Evolutionary conservation across 2,888 invertebrate genomes (phyloP).

Genomic region (Ornithoptera priamus): DNA sequence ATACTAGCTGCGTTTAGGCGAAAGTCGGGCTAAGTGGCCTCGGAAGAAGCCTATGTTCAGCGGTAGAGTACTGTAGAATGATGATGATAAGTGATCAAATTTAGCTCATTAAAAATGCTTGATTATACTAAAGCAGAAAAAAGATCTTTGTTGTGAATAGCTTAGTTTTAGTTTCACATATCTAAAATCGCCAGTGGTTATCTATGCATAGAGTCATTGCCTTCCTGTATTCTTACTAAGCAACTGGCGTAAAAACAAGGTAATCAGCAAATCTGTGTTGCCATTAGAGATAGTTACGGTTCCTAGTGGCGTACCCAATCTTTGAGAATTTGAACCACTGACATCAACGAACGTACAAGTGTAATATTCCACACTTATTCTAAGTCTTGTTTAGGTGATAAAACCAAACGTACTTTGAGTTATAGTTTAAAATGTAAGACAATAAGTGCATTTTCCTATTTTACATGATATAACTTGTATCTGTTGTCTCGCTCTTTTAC

Average conservation of each 20-base stretch:
- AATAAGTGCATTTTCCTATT: background rate
- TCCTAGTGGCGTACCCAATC: conserved; percentile 6
- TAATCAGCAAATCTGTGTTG: conserved; percentile 14
- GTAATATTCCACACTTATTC: conserved; percentile 40
- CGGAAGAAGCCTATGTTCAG: too few species aligned
- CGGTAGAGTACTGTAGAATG: too few species aligned
- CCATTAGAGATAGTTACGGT: conserved; percentile 16
- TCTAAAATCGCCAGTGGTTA: too few species aligned
- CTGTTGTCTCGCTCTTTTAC: conserved; percentile 24
- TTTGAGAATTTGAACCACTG: conserved; percentile 1
- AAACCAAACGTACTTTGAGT: conserved; percentile 10
- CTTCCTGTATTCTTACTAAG: too few species aligned
- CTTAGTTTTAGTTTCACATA: too few species aligned
- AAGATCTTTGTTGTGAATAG: too few species aligned
- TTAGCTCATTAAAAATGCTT: too few species aligned
- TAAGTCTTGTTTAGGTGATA: conserved; percentile 27
- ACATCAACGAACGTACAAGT: conserved; percentile 29
- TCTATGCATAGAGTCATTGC: too few species aligned
- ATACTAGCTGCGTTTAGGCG: too few species aligned
- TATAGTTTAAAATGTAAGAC: background rate
- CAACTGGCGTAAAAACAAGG: background rate
- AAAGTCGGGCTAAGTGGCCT: too few species aligned
- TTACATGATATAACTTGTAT: conserved; percentile 1
- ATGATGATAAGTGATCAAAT: too few species aligned
- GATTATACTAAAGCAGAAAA: too few species aligned